A percentile compares a stretch with the other conserved stretches of the same genome.
phyloP scores from a whole-genome alignment of 2,797 vertebrate genomes.

The Sebastes vulpes region DNA sequence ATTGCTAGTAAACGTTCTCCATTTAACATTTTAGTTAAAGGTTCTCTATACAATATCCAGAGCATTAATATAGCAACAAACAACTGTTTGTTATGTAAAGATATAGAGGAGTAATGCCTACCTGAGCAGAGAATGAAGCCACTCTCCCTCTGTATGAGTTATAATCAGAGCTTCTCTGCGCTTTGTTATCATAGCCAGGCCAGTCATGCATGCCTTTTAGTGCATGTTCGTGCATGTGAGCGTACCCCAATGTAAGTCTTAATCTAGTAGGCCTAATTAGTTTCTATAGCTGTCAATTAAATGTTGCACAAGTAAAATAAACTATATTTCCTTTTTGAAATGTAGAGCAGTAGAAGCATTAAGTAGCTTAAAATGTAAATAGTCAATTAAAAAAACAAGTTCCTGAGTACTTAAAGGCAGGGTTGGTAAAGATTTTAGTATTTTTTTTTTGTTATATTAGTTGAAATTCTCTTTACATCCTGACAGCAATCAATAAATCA shows the following conservation, averaged over 20 bases:
- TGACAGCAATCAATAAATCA: no score
- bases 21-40: not conserved
- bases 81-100: not conserved
- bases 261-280: not conserved
- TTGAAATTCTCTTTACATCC: no score
- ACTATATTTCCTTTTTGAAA: not conserved
- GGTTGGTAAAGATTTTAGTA: no score
- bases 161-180: not conserved
- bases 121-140: not conserved
- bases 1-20: not conserved
- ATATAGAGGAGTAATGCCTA: not conserved
- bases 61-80: not conserved
- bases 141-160: not conserved
- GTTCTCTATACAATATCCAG: not conserved
- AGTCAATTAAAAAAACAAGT: not conserved
- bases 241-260: no score
- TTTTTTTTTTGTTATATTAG: no score
- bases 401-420: not conserved
- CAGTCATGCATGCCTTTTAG: no score
- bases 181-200: not conserved
- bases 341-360: not conserved
- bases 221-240: no score
- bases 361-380: not conserved
- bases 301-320: not conserved
- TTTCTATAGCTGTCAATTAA: not conserved